Conservation (phyloP, 2,113 vertebrate genomes). For the Sminthopsis crassicaudata region DNA sequence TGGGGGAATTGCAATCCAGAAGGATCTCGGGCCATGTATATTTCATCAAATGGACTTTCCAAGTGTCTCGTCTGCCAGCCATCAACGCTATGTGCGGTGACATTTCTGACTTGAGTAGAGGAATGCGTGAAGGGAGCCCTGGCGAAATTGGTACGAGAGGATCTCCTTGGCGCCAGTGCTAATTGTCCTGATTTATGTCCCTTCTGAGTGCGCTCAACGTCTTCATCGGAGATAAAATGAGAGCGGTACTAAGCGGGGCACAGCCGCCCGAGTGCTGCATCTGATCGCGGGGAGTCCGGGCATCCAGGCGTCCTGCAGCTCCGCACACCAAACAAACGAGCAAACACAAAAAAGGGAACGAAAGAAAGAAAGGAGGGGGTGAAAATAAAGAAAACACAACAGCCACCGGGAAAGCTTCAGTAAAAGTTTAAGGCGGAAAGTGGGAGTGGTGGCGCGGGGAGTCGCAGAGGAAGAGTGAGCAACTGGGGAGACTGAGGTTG, state of each 20-base stretch:
- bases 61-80: slow-evolving; percentile 83
- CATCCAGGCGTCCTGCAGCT: slow-evolving; percentile 49
- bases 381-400: background rate
- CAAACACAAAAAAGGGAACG: background rate
- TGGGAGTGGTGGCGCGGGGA: slow-evolving; percentile 53
- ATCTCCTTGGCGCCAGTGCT: slow-evolving; percentile 78
- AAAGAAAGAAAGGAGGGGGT: background rate
- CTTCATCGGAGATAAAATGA: slow-evolving; percentile 73
- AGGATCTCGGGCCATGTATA: slow-evolving; percentile 73
- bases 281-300: slow-evolving; percentile 53
- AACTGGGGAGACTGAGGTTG: slow-evolving; percentile 36
- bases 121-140: slow-evolving; percentile 78
- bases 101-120: slow-evolving; percentile 79
- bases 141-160: slow-evolving; percentile 59
- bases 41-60: slow-evolving; percentile 80
- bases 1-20: slow-evolving; percentile 62
- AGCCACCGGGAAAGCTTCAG: slow-evolving; percentile 26
- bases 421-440: slow-evolving; percentile 80
- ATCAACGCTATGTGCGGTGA: slow-evolving; percentile 79
- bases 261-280: slow-evolving; percentile 64
- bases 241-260: slow-evolving; percentile 58
- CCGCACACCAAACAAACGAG: background rate
- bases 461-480: slow-evolving; percentile 53
- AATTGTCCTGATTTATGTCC: slow-evolving; percentile 79
- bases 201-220: slow-evolving; percentile 75